Conservation (phyloP, 2,888 invertebrate genomes). For the Mechanitis messenoides region DNA sequence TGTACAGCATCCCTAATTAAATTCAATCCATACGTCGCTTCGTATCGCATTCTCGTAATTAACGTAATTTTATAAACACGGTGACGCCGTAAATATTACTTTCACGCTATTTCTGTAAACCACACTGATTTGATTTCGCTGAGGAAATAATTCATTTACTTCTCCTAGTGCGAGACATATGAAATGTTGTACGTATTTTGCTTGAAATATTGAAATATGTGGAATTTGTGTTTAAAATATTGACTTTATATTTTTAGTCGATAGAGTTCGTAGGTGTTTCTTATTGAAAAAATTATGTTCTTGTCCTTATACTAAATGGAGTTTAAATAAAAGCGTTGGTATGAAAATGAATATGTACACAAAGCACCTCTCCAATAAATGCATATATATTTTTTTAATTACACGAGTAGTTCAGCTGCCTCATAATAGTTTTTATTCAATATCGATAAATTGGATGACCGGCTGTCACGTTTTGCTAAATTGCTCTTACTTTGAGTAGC, state of each 20-base stretch:
- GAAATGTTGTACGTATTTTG: conserved; percentile 1
- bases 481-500: conserved; percentile 5
- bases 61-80: conserved; percentile 26
- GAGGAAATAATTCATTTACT: conserved; percentile 4
- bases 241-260: neutral
- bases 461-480: conserved; percentile 9
- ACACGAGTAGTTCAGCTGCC: neutral
- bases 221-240: neutral
- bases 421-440: conserved; percentile 16
- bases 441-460: conserved; percentile 16
- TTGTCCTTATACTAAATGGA: too few relatives aligned
- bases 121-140: conserved; percentile 2
- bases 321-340: too few relatives aligned
- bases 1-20: conserved; percentile 15
- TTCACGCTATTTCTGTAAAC: conserved; percentile 6
- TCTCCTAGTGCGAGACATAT: neutral
- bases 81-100: conserved; percentile 5
- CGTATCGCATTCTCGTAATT: conserved; percentile 37
- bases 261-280: neutral
- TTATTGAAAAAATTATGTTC: too few relatives aligned
- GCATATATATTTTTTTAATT: neutral
- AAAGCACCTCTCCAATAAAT: neutral
- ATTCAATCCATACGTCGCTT: conserved; percentile 26
- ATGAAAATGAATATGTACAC: neutral
- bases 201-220: neutral